A percentile compares a stretch with the other conserved stretches of the same genome.
Evolutionary conservation across 2,888 invertebrate species (phyloP).

Genomic region (Trissolcus brochymenae): DNA sequence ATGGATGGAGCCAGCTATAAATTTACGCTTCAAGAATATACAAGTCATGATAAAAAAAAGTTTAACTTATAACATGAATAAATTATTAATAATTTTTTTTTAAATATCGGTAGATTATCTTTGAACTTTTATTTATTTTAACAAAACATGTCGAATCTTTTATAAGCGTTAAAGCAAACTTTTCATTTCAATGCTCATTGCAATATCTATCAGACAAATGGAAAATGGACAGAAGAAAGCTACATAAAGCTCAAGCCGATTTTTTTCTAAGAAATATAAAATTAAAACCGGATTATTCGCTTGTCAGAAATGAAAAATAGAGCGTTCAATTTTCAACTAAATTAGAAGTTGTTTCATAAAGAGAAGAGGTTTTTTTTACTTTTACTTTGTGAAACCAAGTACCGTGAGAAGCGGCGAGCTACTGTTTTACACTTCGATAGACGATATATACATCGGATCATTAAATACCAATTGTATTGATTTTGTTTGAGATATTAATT

Average conservation of each 20-base stretch:
- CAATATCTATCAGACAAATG: no score
- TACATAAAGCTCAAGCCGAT: no score
- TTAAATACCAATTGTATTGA: constrained; percentile 1
- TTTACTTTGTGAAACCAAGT: constrained; percentile 45
- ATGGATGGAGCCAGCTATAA: not conserved
- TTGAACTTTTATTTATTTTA: no score
- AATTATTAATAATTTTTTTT: no score
- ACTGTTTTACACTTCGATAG: constrained; percentile 26
- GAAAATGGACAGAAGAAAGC: no score
- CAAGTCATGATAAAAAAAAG: no score
- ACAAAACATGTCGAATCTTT: no score
- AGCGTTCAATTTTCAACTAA: constrained; percentile 35
- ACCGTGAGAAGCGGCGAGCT: constrained; percentile 25
- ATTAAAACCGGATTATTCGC: not conserved
- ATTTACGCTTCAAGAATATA: no score
- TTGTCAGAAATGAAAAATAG: constrained; percentile 16
- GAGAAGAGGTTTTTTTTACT: constrained; percentile 21
- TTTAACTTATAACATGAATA: no score
- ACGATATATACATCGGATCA: constrained; percentile 8
- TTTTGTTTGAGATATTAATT: constrained; percentile 3
- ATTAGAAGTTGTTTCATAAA: constrained; percentile 33
- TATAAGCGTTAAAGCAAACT: no score
- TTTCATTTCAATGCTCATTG: no score
- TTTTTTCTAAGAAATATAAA: not conserved
- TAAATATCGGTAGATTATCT: no score